Evolutionary conservation across 2,113 vertebrate species (phyloP).

Genomic region (Dasyornis broadbenti): DNA sequence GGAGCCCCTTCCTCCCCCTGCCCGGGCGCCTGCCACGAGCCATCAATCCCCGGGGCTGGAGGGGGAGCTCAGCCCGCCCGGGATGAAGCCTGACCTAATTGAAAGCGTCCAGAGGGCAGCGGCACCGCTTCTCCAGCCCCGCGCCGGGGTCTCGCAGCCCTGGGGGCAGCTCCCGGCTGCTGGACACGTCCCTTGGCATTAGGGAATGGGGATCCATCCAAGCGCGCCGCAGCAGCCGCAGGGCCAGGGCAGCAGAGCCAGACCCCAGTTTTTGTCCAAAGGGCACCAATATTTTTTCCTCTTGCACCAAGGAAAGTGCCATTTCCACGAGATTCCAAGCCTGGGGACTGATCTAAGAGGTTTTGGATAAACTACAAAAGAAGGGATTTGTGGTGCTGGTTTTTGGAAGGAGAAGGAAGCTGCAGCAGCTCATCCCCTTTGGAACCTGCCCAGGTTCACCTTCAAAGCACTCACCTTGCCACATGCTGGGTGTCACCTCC

Average conservation of each 20-base stretch:
- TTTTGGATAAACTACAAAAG: background rate
- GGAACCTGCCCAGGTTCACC: slow-evolving; percentile 15
- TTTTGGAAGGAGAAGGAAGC: background rate
- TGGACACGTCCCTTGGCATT: rapidly evolving
- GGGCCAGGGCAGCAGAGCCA: background rate
- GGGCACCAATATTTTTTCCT: rapidly evolving
- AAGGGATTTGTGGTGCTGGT: background rate
- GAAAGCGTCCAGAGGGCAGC: background rate
- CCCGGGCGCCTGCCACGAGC: background rate
- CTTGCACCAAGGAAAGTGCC: background rate
- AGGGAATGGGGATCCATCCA: background rate
- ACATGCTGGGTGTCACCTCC: background rate
- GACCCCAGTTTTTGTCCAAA: rapidly evolving
- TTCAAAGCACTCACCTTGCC: background rate
- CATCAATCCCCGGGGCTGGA: background rate
- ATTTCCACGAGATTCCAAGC: background rate
- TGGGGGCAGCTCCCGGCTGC: background rate
- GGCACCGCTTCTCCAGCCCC: background rate
- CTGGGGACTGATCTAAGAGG: background rate
- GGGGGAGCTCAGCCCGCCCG: background rate
- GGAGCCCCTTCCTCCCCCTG: background rate
- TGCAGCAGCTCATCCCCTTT: background rate
- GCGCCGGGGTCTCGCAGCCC: background rate
- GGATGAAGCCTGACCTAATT: slow-evolving; percentile 60
- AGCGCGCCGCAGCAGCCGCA: background rate